Evolutionary conservation across 2,888 invertebrate genomes (phyloP).

Genomic region (Tinea pellionella): DNA sequence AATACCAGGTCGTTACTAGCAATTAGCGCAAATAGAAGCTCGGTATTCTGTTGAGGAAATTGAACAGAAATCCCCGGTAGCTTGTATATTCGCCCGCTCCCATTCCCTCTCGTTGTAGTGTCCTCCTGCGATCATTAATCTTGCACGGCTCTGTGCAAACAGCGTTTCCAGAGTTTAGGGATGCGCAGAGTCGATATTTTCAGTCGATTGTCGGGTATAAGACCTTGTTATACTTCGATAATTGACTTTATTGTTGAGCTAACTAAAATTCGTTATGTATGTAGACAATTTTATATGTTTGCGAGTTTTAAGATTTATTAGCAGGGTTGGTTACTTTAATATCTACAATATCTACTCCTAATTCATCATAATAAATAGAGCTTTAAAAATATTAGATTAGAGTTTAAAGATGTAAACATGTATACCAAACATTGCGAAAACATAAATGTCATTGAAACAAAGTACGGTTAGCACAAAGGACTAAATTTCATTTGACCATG

Average conservation of each 20-base stretch:
- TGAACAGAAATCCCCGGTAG: constrained; percentile 29
- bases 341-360: too few species aligned
- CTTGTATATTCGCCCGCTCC: constrained; percentile 14
- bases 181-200: constrained; percentile 33
- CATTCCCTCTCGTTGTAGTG: constrained; percentile 20
- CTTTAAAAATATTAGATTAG: too few species aligned
- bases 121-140: constrained; percentile 56
- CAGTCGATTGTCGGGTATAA: background rate
- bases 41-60: constrained; percentile 25
- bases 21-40: constrained; percentile 40
- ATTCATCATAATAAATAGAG: too few species aligned
- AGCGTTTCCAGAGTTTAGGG: constrained; percentile 33
- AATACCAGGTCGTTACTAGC: constrained; percentile 22
- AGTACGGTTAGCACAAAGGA: background rate
- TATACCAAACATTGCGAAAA: too few species aligned
- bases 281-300: background rate
- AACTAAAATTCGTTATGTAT: background rate
- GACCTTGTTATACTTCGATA: background rate
- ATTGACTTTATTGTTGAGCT: constrained; percentile 4
- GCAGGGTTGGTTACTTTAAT: background rate
- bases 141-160: constrained; percentile 32
- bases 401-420: too few species aligned
- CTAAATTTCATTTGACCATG: background rate
- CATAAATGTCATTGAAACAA: background rate
- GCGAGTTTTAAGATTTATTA: background rate